A percentile compares a stretch with the other conserved stretches of the same genome.
Evolutionary conservation across 2,113 vertebrate genomes (phyloP).

Genomic region (Thalassoma bifasciatum): DNA sequence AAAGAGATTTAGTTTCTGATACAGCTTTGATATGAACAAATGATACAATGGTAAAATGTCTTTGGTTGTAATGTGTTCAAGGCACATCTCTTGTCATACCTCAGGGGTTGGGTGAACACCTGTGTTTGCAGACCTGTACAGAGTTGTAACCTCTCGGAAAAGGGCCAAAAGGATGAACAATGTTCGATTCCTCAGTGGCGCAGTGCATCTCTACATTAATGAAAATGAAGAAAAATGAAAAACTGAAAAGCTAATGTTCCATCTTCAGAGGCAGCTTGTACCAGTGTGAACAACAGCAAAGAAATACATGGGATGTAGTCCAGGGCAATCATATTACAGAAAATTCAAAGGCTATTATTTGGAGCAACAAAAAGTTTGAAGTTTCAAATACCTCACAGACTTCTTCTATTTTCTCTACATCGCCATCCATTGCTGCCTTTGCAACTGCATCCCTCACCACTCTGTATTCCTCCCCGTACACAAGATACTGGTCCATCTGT

Average conservation of each 20-base stretch:
- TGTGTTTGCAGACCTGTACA: constrained; percentile 59
- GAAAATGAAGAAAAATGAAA: constrained; percentile 27
- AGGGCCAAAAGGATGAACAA: constrained; percentile 84
- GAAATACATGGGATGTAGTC: too few relatives aligned
- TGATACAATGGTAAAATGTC: background rate
- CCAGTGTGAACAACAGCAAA: background rate
- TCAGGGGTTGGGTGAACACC: constrained; percentile 74
- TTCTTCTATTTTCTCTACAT: constrained; percentile 54
- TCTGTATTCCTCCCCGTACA: constrained; percentile 81
- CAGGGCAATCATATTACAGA: background rate
- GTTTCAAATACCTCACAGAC: constrained; percentile 78
- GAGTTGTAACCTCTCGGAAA: constrained; percentile 84
- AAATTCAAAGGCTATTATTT: background rate
- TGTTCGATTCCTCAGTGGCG: constrained; percentile 34
- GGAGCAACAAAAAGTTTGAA: background rate
- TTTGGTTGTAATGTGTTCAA: background rate
- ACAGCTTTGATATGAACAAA: too few relatives aligned
- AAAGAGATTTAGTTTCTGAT: too few relatives aligned
- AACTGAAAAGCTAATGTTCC: background rate
- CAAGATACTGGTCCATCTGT: constrained; percentile 85
- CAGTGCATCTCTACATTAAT: constrained; percentile 70
- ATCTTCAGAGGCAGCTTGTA: background rate
- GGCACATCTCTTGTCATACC: constrained; percentile 67
- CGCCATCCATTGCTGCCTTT: constrained; percentile 76
- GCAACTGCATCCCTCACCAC: constrained; percentile 83